phyloP scores from a whole-genome alignment of 2,888 invertebrate genomes.

The Peribatodes rhomboidaria region DNA sequence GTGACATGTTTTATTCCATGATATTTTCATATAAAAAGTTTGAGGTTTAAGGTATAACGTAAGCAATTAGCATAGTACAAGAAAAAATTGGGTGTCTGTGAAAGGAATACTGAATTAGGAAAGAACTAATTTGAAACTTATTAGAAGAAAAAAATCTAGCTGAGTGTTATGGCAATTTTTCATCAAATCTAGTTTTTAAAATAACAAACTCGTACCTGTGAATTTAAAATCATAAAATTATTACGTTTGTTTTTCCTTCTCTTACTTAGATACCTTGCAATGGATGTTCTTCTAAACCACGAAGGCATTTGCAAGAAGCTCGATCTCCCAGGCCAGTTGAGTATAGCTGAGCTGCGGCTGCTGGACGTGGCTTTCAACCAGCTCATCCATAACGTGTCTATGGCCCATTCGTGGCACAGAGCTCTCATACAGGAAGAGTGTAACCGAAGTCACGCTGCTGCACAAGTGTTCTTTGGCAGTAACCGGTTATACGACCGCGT shows the following conservation, averaged over 20 bases:
- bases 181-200: no score
- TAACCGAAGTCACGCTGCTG: constrained; percentile 44
- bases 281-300: constrained; percentile 61
- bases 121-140: no score
- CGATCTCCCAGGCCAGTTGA: constrained; percentile 62
- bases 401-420: constrained; percentile 60
- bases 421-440: constrained; percentile 29
- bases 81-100: no score
- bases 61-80: background rate
- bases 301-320: constrained; percentile 66
- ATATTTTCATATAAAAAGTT: background rate
- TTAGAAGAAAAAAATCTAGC: no score
- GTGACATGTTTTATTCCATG: background rate
- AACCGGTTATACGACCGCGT: constrained; percentile 51
- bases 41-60: no score
- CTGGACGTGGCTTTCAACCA: constrained; percentile 56
- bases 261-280: constrained; percentile 61
- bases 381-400: constrained; percentile 51
- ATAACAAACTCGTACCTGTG: no score
- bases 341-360: constrained; percentile 54
- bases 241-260: constrained; percentile 9
- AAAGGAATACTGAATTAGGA: no score
- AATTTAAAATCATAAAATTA: no score
- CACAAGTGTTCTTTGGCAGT: constrained; percentile 52
- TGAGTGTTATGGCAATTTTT: no score